Percentiles rank a stretch among this genome's conserved stretches.
Evolutionary conservation across 2,888 invertebrate genomes (phyloP).

Genomic region (Acrobasis consociella): DNA sequence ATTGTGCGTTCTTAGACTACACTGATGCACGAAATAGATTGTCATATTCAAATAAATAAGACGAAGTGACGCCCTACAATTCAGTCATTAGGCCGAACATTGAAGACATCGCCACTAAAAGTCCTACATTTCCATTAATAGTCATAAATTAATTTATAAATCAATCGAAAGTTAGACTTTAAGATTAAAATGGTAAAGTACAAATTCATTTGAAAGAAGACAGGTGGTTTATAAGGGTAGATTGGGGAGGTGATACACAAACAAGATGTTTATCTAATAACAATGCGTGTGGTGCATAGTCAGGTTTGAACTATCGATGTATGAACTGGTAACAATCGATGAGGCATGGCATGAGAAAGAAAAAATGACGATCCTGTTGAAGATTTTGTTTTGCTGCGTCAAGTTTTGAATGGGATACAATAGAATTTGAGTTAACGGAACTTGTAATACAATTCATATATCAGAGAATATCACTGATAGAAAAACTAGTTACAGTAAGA

Average conservation of each 20-base stretch:
- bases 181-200: background rate
- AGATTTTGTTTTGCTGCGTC: constrained; percentile 7
- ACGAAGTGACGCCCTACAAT: constrained; percentile 43
- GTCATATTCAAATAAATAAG: constrained; percentile 17
- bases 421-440: constrained; percentile 5
- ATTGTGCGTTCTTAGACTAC: background rate
- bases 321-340: constrained; percentile 22
- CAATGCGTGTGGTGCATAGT: constrained; percentile 71
- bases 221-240: constrained; percentile 44
- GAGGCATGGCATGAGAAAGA: constrained; percentile 17
- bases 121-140: constrained; percentile 46
- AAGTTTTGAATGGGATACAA: constrained; percentile 8
- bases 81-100: constrained; percentile 50
- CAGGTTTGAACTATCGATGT: constrained; percentile 31
- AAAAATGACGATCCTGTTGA: constrained; percentile 10
- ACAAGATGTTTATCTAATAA: constrained; percentile 70
- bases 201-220: background rate
- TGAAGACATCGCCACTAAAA: constrained; percentile 48
- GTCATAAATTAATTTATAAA: constrained; percentile 10
- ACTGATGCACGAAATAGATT: constrained; percentile 9
- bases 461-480: too few species aligned
- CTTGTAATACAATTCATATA: background rate
- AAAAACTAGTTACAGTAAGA: too few species aligned
- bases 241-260: constrained; percentile 61
- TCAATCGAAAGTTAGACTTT: constrained; percentile 35